phyloP scores from a whole-genome alignment of 2,113 vertebrate genomes.

The Stomatorhinus ivindoensis region DNA sequence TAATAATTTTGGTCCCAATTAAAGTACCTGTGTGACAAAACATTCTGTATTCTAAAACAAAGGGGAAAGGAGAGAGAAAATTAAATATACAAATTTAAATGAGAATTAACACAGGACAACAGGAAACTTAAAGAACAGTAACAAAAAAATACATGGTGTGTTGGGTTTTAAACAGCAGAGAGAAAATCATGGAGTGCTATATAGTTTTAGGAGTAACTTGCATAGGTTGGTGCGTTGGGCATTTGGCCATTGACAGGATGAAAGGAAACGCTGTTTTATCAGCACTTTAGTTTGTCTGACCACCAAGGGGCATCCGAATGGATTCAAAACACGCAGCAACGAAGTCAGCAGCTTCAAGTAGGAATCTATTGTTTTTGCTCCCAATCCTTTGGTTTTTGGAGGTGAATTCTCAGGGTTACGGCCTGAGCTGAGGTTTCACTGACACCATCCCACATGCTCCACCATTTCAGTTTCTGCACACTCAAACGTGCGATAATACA shows the following conservation, averaged over 20 bases:
- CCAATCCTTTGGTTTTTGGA: not conserved
- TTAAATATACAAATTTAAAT: constrained; percentile 15
- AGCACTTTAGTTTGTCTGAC: not conserved
- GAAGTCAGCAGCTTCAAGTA: constrained; percentile 10
- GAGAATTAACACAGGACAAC: not conserved
- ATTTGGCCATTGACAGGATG: not conserved
- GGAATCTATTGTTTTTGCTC: not conserved
- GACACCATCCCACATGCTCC: not conserved
- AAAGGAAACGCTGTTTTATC: not conserved
- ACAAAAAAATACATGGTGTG: constrained; percentile 28
- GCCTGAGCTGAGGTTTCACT: not conserved
- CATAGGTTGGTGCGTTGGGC: not conserved
- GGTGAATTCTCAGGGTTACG: not conserved
- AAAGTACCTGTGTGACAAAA: constrained; percentile 16
- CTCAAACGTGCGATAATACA: not conserved
- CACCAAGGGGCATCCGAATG: not conserved
- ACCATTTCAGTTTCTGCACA: not conserved
- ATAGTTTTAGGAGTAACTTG: not conserved
- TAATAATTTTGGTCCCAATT: constrained; percentile 22
- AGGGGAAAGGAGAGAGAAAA: constrained; percentile 7
- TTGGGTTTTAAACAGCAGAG: constrained; percentile 39
- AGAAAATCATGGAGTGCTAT: not conserved
- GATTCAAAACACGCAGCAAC: not conserved
- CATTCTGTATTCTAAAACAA: constrained; percentile 8
- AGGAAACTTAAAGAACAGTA: not conserved